Base-by-base conservation (phyloP, 1,140 invertebrate species). In the Tetramorium parvispinum region DNA sequence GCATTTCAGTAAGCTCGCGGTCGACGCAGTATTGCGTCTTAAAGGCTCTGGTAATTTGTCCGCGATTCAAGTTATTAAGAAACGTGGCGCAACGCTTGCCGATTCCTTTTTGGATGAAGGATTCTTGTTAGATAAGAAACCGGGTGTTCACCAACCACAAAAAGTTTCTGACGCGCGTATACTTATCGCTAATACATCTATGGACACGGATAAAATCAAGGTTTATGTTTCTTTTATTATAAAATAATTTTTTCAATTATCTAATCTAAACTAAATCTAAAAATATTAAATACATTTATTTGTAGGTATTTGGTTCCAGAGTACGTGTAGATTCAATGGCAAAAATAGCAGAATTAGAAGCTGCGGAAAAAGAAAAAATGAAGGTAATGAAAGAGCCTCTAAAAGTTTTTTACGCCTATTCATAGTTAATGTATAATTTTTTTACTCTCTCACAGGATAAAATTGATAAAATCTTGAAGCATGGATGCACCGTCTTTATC, bases 121-220 rank as follows among this genome's bases (percentile, higher is more conserved):
- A 85, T 99, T 99, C 94, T 96, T 99, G 32, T 95, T 99, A 83
- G 99, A 99, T 94, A 99, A 99, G 93, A 99, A 99, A 95, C 97
- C 98, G 21, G 99, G 99, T 65, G 96, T 97, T 68, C 97, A 98
- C 94, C 98, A 99, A 93, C 98, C 98, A 11, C 98, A 98, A 92
- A 96, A 96, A 97, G 92, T 96, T 75, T 85, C 91, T 8, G 92
- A 97, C 93, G 99, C 99, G 0, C 13, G 98, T 97, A 99, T 99
- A 93, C 96, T 99, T 16, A 99, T 99, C 93, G 99, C 99, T n/a
- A 99, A 99, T 93, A 99, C 99, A 51, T 98, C 99, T 0, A 99
- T 99, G 99, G 99, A 99, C 94, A 99, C 99, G 24, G 99, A 99
- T 93, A 99, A 99, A 96, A 99, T 99, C 88, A 99, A 99, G 96